phyloP scores from a whole-genome alignment of 2,113 vertebrate species.

The Indicator maculatus region DNA sequence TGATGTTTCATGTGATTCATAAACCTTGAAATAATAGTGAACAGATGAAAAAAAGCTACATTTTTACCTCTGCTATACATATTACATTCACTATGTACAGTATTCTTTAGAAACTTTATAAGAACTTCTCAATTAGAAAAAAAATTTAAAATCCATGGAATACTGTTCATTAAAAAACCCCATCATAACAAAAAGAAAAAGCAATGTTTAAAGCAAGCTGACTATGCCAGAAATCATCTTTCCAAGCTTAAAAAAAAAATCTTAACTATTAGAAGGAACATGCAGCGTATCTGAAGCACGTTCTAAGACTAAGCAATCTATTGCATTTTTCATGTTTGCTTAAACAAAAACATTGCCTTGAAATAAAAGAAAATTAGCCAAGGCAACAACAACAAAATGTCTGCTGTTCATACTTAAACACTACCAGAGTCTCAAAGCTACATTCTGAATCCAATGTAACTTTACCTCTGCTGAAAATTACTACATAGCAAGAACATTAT shows the following conservation, averaged over 20 bases:
- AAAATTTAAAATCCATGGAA: neutral
- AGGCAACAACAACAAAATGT: neutral
- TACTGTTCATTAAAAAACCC: neutral
- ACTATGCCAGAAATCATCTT: neutral
- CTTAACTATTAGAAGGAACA: neutral
- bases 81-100: neutral
- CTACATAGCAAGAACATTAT: neutral
- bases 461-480: neutral
- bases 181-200: neutral
- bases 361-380: neutral
- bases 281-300: neutral
- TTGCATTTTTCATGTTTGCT: neutral
- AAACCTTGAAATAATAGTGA: conserved; percentile 80
- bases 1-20: conserved; percentile 99
- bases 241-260: neutral
- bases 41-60: conserved; percentile 18
- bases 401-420: neutral
- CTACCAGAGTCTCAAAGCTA: neutral
- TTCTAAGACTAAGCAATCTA: neutral
- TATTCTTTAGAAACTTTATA: neutral
- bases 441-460: neutral
- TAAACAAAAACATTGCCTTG: neutral
- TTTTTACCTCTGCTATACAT: neutral
- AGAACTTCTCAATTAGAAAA: neutral
- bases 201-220: neutral